Percentiles rank a stretch among this genome's conserved stretches.
These are phyloP conservation scores for Drosophila mauritiana DNA, from an alignment of 1,140 invertebrate genomes.

Conservation along the genomic window DNA sequence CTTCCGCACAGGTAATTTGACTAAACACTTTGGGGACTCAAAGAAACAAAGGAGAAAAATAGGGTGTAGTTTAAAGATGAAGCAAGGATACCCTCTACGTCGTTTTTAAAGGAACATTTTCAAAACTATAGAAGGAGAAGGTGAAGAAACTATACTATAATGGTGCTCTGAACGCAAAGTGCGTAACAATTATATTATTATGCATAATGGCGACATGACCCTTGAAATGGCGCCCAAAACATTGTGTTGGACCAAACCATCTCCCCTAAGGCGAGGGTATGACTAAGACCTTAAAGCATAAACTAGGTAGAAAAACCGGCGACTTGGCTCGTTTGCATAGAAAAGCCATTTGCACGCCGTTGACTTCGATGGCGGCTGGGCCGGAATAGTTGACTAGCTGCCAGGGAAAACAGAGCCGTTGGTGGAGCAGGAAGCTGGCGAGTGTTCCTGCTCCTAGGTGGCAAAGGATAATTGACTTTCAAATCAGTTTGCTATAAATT, in stretches of 20 bases:
- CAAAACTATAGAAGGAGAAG: no score
- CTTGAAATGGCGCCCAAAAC: background rate
- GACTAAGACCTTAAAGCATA: constrained; percentile 51
- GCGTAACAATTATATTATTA: constrained; percentile 18
- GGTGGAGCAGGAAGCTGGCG: constrained; percentile 5
- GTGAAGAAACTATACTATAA: no score
- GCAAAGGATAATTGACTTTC: constrained; percentile 84
- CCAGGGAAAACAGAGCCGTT: constrained; percentile 1
- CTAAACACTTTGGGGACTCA: constrained; percentile 28
- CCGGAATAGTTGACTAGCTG: constrained; percentile 61
- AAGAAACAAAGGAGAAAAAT: background rate
- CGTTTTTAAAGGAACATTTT: no score
- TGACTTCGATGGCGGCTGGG: constrained; percentile 56
- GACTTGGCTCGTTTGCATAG: constrained; percentile 68
- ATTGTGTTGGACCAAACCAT: constrained; percentile 2
- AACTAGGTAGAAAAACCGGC: constrained; percentile 58
- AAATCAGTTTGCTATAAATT: constrained; percentile 84
- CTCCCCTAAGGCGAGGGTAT: constrained; percentile 21
- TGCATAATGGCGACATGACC: constrained; percentile 1
- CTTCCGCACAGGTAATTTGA: constrained; percentile 41
- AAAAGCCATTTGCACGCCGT: constrained; percentile 81
- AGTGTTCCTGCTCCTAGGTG: constrained; percentile 26
- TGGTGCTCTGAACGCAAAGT: background rate
- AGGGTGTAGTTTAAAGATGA: background rate
- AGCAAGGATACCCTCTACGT: background rate